Evolutionary conservation across 2,888 invertebrate genomes (phyloP).

Genomic region (Nematopogon swammerdamellus): DNA sequence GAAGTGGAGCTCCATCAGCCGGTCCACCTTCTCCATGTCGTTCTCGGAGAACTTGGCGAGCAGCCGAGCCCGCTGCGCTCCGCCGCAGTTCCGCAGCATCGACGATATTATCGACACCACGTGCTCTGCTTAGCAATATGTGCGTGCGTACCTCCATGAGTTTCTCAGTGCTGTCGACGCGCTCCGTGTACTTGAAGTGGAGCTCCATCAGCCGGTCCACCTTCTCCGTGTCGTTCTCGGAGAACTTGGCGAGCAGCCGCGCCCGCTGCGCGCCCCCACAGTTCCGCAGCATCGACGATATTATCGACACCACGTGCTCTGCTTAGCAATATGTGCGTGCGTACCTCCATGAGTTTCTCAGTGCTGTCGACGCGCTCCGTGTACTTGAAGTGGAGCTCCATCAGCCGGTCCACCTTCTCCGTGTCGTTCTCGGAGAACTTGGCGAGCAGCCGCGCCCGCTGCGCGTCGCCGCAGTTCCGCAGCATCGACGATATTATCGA

Average conservation of each 20-base stretch:
- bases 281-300: constrained; percentile 89
- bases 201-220: constrained; percentile 76
- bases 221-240: constrained; percentile 23
- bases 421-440: too few species aligned
- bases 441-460: constrained; percentile 65
- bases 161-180: constrained; percentile 81
- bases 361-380: constrained; percentile 86
- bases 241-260: constrained; percentile 28
- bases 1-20: constrained; percentile 93
- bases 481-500: constrained; percentile 93
- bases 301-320: constrained; percentile 93
- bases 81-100: constrained; percentile 89
- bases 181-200: constrained; percentile 95
- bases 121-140: constrained; percentile 62
- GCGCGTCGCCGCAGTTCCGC: constrained; percentile 87
- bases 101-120: constrained; percentile 91
- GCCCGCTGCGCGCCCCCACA: constrained; percentile 89
- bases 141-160: constrained; percentile 58
- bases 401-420: constrained; percentile 57
- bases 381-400: constrained; percentile 97
- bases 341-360: constrained; percentile 71
- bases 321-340: constrained; percentile 8
- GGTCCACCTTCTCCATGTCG: constrained; percentile 96
- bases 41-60: constrained; percentile 96
- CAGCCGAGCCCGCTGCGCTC: constrained; percentile 85